Evolutionary conservation across 2,888 invertebrate genomes (phyloP).

Genomic region (Cephus spinipes): DNA sequence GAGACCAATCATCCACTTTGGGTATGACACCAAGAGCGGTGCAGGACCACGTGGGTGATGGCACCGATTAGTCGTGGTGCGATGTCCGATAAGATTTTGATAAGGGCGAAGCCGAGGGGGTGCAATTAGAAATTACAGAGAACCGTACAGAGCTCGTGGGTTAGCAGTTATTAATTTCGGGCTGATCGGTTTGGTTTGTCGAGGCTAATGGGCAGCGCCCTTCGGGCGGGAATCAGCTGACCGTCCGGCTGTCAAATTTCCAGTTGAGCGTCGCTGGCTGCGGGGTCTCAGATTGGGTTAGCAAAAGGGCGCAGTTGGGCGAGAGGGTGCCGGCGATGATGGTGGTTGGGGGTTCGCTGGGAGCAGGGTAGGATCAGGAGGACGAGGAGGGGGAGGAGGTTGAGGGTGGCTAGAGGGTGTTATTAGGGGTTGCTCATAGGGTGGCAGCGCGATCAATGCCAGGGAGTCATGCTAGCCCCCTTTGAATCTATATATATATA

Average conservation of each 20-base stretch:
- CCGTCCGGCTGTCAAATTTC: constrained; percentile 51
- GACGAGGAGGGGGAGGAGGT: constrained; percentile 43
- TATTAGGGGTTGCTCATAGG: constrained; percentile 66
- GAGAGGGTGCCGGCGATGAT: neutral
- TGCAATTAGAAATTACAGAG: neutral
- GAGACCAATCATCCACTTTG: neutral
- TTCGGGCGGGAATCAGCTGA: constrained; percentile 54
- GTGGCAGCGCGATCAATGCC: constrained; percentile 65
- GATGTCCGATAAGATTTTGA: neutral
- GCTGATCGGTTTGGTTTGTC: constrained; percentile 57
- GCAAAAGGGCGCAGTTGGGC: constrained; percentile 42
- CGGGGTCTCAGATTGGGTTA: constrained; percentile 51
- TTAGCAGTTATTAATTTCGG: constrained; percentile 49
- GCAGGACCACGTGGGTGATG: neutral
- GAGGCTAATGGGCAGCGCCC: constrained; percentile 32
- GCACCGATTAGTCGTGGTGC: neutral
- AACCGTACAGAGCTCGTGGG: constrained; percentile 12
- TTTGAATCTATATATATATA: constrained; percentile 38
- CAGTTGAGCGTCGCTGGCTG: constrained; percentile 40
- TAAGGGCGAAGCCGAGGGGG: neutral
- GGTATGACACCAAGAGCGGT: neutral
- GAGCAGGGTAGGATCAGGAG: constrained; percentile 27
- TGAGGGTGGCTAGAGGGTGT: constrained; percentile 51
- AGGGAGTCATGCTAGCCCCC: constrained; percentile 61
- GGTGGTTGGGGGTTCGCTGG: neutral